Evolutionary conservation across 1,140 invertebrate species (phyloP).

Genomic region (Uloborus diversus): DNA sequence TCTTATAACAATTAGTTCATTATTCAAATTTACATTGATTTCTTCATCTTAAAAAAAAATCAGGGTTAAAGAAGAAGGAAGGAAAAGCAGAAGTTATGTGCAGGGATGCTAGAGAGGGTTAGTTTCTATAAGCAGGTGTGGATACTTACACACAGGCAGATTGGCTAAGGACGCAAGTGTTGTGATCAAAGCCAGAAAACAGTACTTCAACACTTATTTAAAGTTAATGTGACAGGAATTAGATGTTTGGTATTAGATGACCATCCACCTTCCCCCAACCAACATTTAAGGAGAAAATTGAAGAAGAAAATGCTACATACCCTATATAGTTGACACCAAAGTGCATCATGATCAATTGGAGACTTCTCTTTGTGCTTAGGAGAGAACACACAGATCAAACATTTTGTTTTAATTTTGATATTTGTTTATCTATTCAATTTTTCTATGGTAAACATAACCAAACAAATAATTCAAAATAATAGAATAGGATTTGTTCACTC

Average conservation of each 20-base stretch:
- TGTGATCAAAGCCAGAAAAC: slow-evolving; percentile 41
- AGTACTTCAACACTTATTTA: slow-evolving; percentile 24
- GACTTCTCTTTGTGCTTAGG: slow-evolving; percentile 54
- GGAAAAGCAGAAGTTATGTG: too few species aligned
- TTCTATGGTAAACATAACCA: too few species aligned
- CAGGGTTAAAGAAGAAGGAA: too few species aligned
- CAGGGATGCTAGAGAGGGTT: neutral
- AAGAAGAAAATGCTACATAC: slow-evolving; percentile 41
- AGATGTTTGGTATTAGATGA: slow-evolving; percentile 43
- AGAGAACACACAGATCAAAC: slow-evolving; percentile 43
- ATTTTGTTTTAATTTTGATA: too few species aligned
- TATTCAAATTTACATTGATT: too few species aligned
- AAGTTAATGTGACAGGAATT: slow-evolving; percentile 47
- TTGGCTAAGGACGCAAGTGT: neutral
- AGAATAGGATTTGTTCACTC: too few species aligned
- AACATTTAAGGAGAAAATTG: slow-evolving; percentile 28
- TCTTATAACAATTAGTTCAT: too few species aligned
- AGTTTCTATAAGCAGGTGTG: neutral
- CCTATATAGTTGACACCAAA: slow-evolving; percentile 54
- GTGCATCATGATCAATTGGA: slow-evolving; percentile 48
- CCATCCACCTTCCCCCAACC: slow-evolving; percentile 44
- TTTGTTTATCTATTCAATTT: too few species aligned
- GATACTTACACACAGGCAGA: slow-evolving; percentile 11
- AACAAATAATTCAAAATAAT: too few species aligned
- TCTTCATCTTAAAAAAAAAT: too few species aligned